Evolutionary conservation across 2,888 invertebrate species (phyloP).

Genomic region (Clunio marinus): DNA sequence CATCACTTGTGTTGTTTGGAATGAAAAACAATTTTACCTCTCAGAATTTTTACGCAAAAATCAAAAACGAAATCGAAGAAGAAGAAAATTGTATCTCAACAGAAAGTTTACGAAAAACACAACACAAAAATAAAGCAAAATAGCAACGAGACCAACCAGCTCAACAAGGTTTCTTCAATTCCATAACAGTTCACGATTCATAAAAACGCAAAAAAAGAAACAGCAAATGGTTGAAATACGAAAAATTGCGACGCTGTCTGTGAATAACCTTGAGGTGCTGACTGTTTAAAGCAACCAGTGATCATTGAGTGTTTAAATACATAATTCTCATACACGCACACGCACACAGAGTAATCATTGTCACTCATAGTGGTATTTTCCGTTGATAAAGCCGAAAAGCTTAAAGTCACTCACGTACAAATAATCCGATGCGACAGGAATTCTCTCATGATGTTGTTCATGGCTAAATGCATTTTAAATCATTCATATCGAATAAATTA

Average conservation of each 20-base stretch:
- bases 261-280: neutral
- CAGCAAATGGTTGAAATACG: conserved; percentile 5
- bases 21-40: no score
- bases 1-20: no score
- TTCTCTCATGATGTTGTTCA: conserved; percentile 1
- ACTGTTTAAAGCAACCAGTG: conserved; percentile 17
- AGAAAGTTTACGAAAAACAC: neutral
- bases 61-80: no score
- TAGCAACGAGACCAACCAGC: neutral
- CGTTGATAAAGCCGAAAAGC: neutral
- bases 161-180: conserved; percentile 12
- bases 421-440: neutral
- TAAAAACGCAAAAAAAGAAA: conserved; percentile 10
- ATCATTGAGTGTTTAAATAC: neutral
- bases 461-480: neutral
- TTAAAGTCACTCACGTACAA: neutral
- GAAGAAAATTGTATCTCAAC: no score
- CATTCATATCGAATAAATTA: neutral
- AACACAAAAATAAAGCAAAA: no score
- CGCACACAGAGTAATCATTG: neutral
- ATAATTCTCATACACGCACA: neutral
- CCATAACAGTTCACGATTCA: conserved; percentile 7
- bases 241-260: conserved; percentile 19
- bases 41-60: no score
- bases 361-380: no score